Percentiles rank a stretch among this genome's conserved stretches.
Evolutionary conservation across 2,113 vertebrate species (phyloP).

Genomic region (Xyliphius kryptos): DNA sequence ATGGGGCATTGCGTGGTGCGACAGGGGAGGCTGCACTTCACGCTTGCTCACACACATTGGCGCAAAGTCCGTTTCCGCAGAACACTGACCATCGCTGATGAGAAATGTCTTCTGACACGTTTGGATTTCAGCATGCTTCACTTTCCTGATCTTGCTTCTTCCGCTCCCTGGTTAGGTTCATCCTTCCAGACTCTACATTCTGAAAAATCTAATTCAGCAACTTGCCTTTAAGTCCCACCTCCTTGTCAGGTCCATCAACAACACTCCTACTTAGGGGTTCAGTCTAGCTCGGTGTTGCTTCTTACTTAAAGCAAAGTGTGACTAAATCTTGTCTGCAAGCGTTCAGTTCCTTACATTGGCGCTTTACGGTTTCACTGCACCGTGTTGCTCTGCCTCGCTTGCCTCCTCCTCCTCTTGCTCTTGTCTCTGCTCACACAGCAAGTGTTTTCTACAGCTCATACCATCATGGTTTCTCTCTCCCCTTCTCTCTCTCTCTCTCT

Average conservation of each 20-base stretch:
- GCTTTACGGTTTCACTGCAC: not conserved
- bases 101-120: constrained; percentile 39
- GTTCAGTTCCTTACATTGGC: not conserved
- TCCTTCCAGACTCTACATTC: constrained; percentile 11
- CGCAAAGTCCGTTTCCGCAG: constrained; percentile 42
- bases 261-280: constrained; percentile 35
- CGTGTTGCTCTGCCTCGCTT: no score
- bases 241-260: constrained; percentile 43
- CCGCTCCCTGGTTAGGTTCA: constrained; percentile 9
- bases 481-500: constrained; percentile 34
- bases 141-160: constrained; percentile 17
- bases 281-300: constrained; percentile 8
- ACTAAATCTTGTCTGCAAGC: no score
- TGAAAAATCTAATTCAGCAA: constrained; percentile 32
- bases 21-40: constrained; percentile 27
- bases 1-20: constrained; percentile 28
- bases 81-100: constrained; percentile 51
- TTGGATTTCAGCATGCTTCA: constrained; percentile 20
- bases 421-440: no score
- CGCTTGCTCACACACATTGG: constrained; percentile 26
- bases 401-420: constrained; percentile 22
- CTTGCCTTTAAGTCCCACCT: not conserved
- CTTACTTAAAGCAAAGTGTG: not conserved
- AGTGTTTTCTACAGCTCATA: no score
- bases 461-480: constrained; percentile 36